Conservation (phyloP, 2,888 invertebrate species). For the Desoria tigrina region DNA sequence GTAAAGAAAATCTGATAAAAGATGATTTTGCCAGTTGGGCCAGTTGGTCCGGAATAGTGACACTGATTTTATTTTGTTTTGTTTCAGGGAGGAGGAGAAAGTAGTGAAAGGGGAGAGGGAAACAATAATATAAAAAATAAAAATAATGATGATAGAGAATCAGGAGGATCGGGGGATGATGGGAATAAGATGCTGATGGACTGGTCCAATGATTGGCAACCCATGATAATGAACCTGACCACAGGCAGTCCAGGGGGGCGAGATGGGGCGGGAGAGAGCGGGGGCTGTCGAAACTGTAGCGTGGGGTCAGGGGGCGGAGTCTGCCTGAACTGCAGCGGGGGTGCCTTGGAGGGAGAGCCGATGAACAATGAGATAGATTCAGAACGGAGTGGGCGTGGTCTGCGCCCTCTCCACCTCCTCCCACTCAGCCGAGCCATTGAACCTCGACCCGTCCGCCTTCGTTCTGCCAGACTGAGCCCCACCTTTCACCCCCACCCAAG, state of each 20-base stretch:
- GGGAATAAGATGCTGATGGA: no score
- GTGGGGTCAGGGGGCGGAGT: neutral
- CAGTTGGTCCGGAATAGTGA: no score
- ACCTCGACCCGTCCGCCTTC: slow-evolving; percentile 6
- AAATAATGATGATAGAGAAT: no score
- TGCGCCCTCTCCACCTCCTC: neutral
- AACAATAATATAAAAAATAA: no score
- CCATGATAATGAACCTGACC: slow-evolving; percentile 12
- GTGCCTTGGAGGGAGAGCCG: neutral
- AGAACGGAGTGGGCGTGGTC: neutral
- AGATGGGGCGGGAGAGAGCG: neutral
- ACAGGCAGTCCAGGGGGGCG: neutral
- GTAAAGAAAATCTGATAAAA: no score
- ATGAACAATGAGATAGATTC: slow-evolving; percentile 14
- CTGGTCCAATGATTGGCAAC: slow-evolving; percentile 24
- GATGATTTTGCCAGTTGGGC: no score
- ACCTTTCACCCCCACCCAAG: no score
- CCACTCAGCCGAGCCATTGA: slow-evolving; percentile 17
- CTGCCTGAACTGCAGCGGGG: neutral
- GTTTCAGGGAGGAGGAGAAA: no score
- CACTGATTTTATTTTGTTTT: no score
- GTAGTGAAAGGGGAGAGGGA: no score
- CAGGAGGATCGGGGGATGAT: no score
- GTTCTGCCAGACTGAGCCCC: neutral
- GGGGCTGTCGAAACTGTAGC: neutral